Evolutionary conservation across 2,888 invertebrate species (phyloP).

Genomic region (Leptopilina drosophilae): DNA sequence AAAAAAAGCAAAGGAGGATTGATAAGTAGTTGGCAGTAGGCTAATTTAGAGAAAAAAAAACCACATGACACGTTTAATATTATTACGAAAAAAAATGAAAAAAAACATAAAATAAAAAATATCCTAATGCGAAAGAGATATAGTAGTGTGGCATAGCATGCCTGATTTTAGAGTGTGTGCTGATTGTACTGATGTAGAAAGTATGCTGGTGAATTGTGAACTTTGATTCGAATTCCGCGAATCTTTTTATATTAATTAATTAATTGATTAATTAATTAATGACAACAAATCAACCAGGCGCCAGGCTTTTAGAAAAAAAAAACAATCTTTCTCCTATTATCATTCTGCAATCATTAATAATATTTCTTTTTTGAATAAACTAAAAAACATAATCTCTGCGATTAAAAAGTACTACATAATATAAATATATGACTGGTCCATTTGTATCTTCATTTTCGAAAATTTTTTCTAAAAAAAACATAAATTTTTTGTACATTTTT

Average conservation of each 20-base stretch:
- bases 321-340: neutral
- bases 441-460: too few species aligned
- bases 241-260: constrained; percentile 43
- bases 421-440: neutral
- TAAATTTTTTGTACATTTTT: too few species aligned
- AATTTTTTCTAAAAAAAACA: too few species aligned
- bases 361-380: neutral
- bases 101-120: constrained; percentile 67
- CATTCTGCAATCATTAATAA: constrained; percentile 5
- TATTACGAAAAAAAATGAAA: constrained; percentile 49
- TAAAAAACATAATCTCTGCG: neutral
- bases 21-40: constrained; percentile 73
- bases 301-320: constrained; percentile 10
- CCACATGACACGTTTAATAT: constrained; percentile 71
- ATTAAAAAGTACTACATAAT: neutral
- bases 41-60: constrained; percentile 66
- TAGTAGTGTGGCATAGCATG: constrained; percentile 71
- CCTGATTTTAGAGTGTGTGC: constrained; percentile 72
- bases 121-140: constrained; percentile 71
- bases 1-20: constrained; percentile 52
- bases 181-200: constrained; percentile 69
- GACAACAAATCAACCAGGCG: neutral
- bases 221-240: constrained; percentile 47
- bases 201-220: constrained; percentile 62
- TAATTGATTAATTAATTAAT: neutral